Evolutionary conservation across 2,113 vertebrate species (phyloP), one percentile per base, ranked within the genome.

Genomic region (Corythaeola cristata): DNA sequence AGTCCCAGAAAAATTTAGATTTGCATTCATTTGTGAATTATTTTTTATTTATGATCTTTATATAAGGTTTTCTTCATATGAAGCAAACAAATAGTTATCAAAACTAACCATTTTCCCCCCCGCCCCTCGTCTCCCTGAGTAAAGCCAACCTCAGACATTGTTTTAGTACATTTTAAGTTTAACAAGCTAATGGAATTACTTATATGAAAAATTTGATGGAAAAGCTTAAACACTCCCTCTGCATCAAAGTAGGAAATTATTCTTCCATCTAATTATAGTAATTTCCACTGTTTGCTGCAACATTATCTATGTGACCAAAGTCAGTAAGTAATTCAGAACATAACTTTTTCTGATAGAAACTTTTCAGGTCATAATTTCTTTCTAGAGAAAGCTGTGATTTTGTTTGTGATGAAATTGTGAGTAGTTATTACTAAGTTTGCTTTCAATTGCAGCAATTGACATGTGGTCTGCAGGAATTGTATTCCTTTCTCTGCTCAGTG

Each of bases 391-490:
- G 45, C n/a, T 89, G 56, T 58, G 77, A 66, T 78, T 76, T 85
- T 84, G 26, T 84, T 94, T 82, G 66, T 93, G 53, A 77, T 74
- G 33, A 95, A 78, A 39, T 78, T 4, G 7, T 16, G 32, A 28
- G 9, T 80, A 72, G 24, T 58, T 59, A 58, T 90, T 96, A 74
- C 88, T 89, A 55, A 75, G 27, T 83, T 90, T 97, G 37, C 87
- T 98, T 98, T 97, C 76, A 33, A 58, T 93, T 98, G 49, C 98
- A 99, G 99, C 99, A 89, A 99, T 99, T 95, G 99, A 99, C 90
- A 97, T 99, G 97, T 99, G 99, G 99, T 99, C 99, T 69, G 99
- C 99, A 82, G 99, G 99, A 82, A 98, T 99, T 49, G 98, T 99
- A 96, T 98, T 99, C 96, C 99, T 99, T 63, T 99, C 99, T 27